These are phyloP conservation scores for Cosmopolites sordidus DNA, from an alignment of 2,888 invertebrate species.

Conservation along the genomic window DNA sequence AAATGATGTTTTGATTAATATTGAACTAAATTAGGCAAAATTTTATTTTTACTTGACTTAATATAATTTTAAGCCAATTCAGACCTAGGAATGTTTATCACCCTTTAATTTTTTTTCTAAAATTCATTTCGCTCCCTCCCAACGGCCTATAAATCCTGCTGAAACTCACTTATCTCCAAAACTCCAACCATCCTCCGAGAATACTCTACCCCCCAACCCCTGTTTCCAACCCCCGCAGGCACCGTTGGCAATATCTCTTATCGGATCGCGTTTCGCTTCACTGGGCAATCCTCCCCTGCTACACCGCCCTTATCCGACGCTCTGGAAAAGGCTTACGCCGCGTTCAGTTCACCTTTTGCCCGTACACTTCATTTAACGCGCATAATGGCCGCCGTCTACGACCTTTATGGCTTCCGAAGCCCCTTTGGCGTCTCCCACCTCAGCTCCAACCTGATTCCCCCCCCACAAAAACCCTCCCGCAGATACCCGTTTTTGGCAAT, in stretches of 20 bases:
- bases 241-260: slow-evolving; percentile 43
- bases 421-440: too few relatives aligned
- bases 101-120: too few relatives aligned
- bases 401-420: slow-evolving; percentile 10
- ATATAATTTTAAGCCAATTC: too few relatives aligned
- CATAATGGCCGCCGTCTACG: slow-evolving; percentile 50
- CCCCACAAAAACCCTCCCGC: too few relatives aligned
- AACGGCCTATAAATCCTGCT: too few relatives aligned
- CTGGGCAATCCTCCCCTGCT: slow-evolving; percentile 44
- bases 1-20: too few relatives aligned
- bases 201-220: background rate
- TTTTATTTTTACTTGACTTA: too few relatives aligned
- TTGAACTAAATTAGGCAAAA: too few relatives aligned
- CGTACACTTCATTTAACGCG: slow-evolving; percentile 50
- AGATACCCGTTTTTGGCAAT: background rate
- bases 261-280: slow-evolving; percentile 47
- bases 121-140: too few relatives aligned
- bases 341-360: slow-evolving; percentile 44
- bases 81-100: too few relatives aligned
- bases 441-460: too few relatives aligned
- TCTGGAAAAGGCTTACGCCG: slow-evolving; percentile 44
- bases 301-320: slow-evolving; percentile 20
- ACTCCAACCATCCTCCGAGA: background rate
- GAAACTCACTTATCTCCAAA: too few relatives aligned
- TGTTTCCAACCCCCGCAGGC: slow-evolving; percentile 32